Conservation (phyloP, 1,140 invertebrate species). For the Trachelipus rathkii region DNA sequence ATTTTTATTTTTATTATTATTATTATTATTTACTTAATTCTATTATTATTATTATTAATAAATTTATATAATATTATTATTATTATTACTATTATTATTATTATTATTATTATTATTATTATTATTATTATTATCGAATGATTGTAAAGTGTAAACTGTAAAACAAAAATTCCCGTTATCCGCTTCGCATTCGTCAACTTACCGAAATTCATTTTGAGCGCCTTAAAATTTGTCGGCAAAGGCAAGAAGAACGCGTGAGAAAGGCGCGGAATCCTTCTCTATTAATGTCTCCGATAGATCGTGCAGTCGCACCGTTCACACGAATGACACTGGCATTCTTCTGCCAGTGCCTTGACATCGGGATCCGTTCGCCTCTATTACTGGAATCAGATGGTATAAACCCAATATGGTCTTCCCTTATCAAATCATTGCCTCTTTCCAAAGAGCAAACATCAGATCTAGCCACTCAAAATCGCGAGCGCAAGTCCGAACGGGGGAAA, state of each 20-base stretch:
- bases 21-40: no score
- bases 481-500: conserved; percentile 19
- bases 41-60: no score
- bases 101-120: no score
- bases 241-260: neutral
- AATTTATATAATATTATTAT: no score
- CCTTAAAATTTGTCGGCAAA: neutral
- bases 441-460: conserved; percentile 38
- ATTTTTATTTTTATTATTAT: no score
- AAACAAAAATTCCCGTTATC: no score
- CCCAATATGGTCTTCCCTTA: conserved; percentile 43
- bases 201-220: conserved; percentile 19
- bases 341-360: conserved; percentile 29
- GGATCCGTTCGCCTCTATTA: conserved; percentile 37
- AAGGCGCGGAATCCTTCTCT: neutral
- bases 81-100: no score
- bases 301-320: conserved; percentile 29
- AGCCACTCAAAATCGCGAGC: conserved; percentile 35
- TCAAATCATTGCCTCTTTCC: conserved; percentile 41
- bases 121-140: no score
- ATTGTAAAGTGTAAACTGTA: no score
- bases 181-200: neutral
- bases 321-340: conserved; percentile 34
- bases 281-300: neutral
- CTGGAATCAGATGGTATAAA: conserved; percentile 42